Percentiles rank a stretch among this genome's conserved stretches.
phyloP scores from a whole-genome alignment of 2,888 invertebrate species.

The Buathra laborator region DNA sequence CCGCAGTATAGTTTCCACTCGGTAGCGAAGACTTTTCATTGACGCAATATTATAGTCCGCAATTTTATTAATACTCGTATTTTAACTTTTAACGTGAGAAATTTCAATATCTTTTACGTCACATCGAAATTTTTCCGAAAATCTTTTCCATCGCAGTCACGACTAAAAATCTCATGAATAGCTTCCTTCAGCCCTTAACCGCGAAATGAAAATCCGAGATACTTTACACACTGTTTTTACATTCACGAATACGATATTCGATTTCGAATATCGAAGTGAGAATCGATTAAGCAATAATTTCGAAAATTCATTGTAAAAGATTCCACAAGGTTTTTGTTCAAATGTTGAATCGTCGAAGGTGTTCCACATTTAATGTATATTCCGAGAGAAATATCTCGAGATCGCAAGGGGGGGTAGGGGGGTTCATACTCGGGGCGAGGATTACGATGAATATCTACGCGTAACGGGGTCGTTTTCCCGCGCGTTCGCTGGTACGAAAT shows the following conservation, averaged over 20 bases:
- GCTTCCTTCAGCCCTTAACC: too few species aligned
- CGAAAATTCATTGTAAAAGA: not conserved
- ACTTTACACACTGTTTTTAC: too few species aligned
- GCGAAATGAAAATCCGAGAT: too few species aligned
- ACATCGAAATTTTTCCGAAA: too few species aligned
- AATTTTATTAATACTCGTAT: too few species aligned
- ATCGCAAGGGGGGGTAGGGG: not conserved
- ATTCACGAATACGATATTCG: too few species aligned
- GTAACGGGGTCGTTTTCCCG: conserved; percentile 18
- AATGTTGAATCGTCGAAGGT: not conserved
- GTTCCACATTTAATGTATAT: conserved; percentile 19
- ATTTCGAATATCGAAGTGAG: not conserved
- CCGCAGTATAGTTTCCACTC: not conserved
- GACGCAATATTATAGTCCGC: too few species aligned
- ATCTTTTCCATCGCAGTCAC: too few species aligned
- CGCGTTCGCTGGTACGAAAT: conserved; percentile 3
- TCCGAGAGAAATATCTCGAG: not conserved
- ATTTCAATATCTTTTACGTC: too few species aligned
- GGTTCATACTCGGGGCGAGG: not conserved
- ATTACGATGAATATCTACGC: conserved; percentile 41
- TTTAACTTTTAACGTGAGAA: too few species aligned
- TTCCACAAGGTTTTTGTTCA: not conserved
- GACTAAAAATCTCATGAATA: too few species aligned
- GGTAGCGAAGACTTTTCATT: not conserved
- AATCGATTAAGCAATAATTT: not conserved